These are phyloP conservation scores for Drosophila putrida DNA, from an alignment of 2,888 invertebrate species.

Conservation along the genomic window DNA sequence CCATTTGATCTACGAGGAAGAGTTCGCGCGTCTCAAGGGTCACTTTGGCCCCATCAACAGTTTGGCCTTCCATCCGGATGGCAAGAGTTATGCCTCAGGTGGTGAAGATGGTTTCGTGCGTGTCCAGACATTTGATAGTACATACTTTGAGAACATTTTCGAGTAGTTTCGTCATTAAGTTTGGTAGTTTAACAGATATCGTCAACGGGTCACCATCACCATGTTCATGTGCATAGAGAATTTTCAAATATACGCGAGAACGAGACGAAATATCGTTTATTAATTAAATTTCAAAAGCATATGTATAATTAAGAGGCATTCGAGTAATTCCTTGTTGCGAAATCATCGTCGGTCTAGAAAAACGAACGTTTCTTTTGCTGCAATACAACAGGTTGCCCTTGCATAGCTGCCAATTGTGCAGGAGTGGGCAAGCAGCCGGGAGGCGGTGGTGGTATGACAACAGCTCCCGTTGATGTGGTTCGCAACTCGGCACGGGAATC, in stretches of 20 bases:
- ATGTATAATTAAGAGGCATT: constrained; percentile 42
- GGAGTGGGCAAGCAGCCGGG: constrained; percentile 84
- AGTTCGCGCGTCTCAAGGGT: constrained; percentile 98
- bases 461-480: constrained; percentile 71
- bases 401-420: constrained; percentile 84
- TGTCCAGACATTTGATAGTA: constrained; percentile 97
- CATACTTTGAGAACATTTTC: constrained; percentile 92
- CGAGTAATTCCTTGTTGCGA: constrained; percentile 34
- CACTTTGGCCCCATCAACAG: constrained; percentile 99
- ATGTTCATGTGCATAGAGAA: constrained; percentile 76
- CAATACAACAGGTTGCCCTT: constrained; percentile 82
- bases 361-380: constrained; percentile 80
- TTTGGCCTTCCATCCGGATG: constrained; percentile 98
- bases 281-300: constrained; percentile 50
- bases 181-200: constrained; percentile 45
- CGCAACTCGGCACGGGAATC: constrained; percentile 77
- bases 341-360: constrained; percentile 56
- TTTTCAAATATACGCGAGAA: constrained; percentile 80
- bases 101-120: constrained; percentile 99
- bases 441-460: constrained; percentile 84
- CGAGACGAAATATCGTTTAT: constrained; percentile 74
- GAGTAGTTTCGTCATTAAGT: constrained; percentile 68
- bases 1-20: constrained; percentile 98
- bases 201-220: constrained; percentile 6
- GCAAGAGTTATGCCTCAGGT: constrained; percentile 97